Evolutionary conservation across 2,797 vertebrate species (phyloP), one percentile per base, ranked within the genome.

Genomic region (Eospalax fontanierii): DNA sequence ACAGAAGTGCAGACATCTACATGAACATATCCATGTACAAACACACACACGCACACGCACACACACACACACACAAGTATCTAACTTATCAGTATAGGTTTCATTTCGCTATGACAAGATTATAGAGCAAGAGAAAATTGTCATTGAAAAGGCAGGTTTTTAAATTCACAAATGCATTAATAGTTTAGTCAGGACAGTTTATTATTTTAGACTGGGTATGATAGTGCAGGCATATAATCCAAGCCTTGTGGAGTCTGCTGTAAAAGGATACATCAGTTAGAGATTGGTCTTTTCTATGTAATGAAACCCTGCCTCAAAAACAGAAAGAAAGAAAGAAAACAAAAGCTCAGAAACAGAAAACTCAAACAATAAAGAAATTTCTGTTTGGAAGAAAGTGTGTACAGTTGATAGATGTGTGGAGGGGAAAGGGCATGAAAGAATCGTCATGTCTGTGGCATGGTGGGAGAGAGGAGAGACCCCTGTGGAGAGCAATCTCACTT

Each of bases 351-450:
- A 86, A 83, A 71, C 4, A 71, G 38, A 59, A 59, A 40, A 40
- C 43, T 50, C 43, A 68, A 50, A 68, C 43, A 50, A 50, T 11
- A 50, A 50, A 50, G 46, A 50, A 50, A 50, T 11, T 89, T 89
- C 40, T 89, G 5, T 19, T n/a, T 16, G 30, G 73, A 63, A 66
- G 33, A 57, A 4, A 35, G 6, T 43, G 19, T 18, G 2, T 26
- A 2, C 2, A 3, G 5, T 10, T 66, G 54, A 14, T 14, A 26
- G 30, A 28, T n/a, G n/a, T n/a, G n/a, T 50, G 57, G 15, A 14
- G 7, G 3, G 33, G n/a, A 6, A 40, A 1, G 33, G 43, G 0
- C 4, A 59, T 30, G 38, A 4, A 19, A 2, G n/a, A 28, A 9
- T 70, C 15, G 8, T 4, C 6, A 12, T 6, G 6, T 68, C 16